Evolutionary conservation across 2,797 vertebrate genomes (phyloP).

Genomic region (Microtus obscurus): DNA sequence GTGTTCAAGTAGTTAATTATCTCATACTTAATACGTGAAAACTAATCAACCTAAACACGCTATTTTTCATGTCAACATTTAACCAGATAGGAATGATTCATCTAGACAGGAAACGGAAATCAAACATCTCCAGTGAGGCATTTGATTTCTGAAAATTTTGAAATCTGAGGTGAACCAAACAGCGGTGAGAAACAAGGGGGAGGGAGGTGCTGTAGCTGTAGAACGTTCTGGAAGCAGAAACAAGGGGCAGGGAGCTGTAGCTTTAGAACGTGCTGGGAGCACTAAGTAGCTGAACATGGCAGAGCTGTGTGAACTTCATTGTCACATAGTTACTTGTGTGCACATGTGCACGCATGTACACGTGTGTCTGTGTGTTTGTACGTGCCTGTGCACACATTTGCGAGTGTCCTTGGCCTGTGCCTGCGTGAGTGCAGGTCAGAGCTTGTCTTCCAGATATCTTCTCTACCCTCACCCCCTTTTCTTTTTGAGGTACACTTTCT

Average conservation of each 20-base stretch:
- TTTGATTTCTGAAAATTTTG: background rate
- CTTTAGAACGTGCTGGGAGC: background rate
- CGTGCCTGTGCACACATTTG: accelerated
- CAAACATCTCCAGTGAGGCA: background rate
- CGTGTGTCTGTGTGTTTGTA: background rate
- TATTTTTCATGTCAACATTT: constrained; percentile 1
- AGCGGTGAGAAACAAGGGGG: background rate
- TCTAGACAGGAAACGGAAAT: background rate
- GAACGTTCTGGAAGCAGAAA: background rate
- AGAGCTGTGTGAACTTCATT: background rate
- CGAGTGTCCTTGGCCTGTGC: background rate
- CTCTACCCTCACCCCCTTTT: background rate
- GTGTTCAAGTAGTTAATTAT: background rate
- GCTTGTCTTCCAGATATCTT: background rate
- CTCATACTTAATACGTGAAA: background rate
- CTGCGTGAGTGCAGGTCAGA: background rate
- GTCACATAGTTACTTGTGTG: background rate
- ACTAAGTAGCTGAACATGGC: background rate
- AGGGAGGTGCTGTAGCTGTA: background rate
- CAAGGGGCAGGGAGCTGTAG: background rate
- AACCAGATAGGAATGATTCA: background rate
- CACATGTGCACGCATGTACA: too few relatives aligned
- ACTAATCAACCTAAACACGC: background rate
- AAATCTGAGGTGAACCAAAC: background rate
- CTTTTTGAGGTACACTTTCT: background rate